Evolutionary conservation across 2,797 vertebrate genomes (phyloP).

Genomic region (Spinibarbus caldwelli): DNA sequence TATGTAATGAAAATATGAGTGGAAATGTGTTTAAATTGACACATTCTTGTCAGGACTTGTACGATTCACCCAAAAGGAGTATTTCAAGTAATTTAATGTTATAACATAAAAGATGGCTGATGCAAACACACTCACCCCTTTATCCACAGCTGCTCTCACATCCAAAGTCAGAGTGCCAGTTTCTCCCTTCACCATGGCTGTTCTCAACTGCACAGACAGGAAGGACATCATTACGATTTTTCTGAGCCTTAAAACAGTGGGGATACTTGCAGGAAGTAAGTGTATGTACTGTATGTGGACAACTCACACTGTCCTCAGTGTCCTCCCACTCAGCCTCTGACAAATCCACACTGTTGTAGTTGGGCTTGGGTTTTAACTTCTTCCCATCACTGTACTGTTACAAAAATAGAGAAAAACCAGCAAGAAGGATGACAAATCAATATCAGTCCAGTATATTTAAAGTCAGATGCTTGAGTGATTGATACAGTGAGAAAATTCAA

Average conservation of each 20-base stretch:
- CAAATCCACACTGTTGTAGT: conserved; percentile 97
- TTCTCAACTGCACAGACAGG: conserved; percentile 82
- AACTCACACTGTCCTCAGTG: conserved; percentile 83
- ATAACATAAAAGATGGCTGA: neutral
- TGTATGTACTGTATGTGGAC: conserved; percentile 4
- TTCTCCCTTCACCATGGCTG: conserved; percentile 93
- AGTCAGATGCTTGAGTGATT: neutral
- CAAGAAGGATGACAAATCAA: neutral
- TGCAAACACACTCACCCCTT: conserved; percentile 81
- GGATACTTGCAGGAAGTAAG: neutral
- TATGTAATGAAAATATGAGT: neutral
- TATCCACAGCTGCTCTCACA: conserved; percentile 88
- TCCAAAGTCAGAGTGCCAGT: conserved; percentile 84
- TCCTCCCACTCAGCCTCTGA: conserved; percentile 97
- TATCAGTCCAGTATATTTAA: neutral
- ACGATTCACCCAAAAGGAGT: neutral
- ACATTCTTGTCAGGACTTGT: neutral
- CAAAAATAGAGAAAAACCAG: neutral
- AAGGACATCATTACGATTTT: conserved; percentile 4
- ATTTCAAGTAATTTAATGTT: neutral
- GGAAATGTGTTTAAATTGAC: too few relatives aligned
- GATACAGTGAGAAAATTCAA: neutral
- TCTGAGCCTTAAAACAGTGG: neutral
- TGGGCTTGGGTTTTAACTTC: conserved; percentile 91
- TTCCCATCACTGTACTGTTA: conserved; percentile 91